Evolutionary conservation across 2,113 vertebrate species (phyloP), one percentile per base, ranked within the genome.

Genomic region (Zosterops pallidus): DNA sequence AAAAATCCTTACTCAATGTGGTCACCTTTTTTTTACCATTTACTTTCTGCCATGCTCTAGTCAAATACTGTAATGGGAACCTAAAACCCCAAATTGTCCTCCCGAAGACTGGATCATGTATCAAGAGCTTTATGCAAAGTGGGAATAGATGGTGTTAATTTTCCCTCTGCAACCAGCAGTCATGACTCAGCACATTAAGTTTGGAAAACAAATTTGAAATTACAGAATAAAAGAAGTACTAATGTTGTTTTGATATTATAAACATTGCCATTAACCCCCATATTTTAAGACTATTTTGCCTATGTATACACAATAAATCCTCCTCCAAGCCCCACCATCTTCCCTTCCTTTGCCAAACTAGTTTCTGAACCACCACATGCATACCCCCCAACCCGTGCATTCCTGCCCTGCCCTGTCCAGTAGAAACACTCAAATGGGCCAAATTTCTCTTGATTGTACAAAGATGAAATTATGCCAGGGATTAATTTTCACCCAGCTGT

Each of bases 131-230:
- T 57, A 47, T 24, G 47, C 26, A 65, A 69, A 47, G 15, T 39
- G 37, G 18, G 14, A 80, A 42, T 72, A 64, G 17, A 77, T 21
- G 11, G 19, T 55, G 63, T 41, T 70, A 44, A 44, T 74, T 83
- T 81, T 55, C 21, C 29, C 49, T 1, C 18, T 25, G 26, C 22
- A 62, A 23, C 11, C 50, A 69, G 14, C 11, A 59, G 15, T 70
- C 59, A 53, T 4, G 8, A 62, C 29, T 90, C 47, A 59, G 39
- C 11, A 52, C 9, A 80, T 81, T 67, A 68, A 47, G 5, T 24
- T 53, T 78, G 46, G 55, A 62, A 90, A 90, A 81, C 28, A 18
- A 69, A 22, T 88, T 89, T 74, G 68, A 86, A 65, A 92, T 85
- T 64, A 52, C 6, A 12, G 18, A 85, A 72, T 42, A 69, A 76